Base-by-base conservation (phyloP, 1,140 invertebrate species). In the Lamellibrachia luymesi region DNA sequence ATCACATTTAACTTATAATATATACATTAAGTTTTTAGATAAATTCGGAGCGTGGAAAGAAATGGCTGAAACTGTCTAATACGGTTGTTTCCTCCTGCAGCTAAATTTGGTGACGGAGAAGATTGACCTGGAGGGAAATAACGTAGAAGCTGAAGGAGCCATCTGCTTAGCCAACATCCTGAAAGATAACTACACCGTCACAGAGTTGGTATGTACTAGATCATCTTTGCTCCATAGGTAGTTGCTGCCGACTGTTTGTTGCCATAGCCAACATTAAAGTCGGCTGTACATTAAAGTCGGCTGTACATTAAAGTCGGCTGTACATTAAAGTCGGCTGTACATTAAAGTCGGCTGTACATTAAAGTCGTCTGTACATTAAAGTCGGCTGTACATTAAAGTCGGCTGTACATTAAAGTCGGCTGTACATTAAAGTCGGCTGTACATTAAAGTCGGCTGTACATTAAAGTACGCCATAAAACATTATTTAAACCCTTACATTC, bases 121-220 rank as follows among this genome's bases (percentile, higher is more conserved):
- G 13, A 92, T 95, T 50, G 95, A 96, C 93, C 93, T 96, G 38
- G 95, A 95, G 92, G 95, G 95, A 2, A 96, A 96, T 93, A 95
- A 94, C 94, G 95, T 96, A 2, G 94, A 95, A 80, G 93, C 94
- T 4, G 94, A 94, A 51, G 95, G 95, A 25, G 94, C 94, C 90
- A 51, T 92, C 38, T 94, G 94, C 92, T n/a, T 96, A 52, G 93
- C 94, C 2, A 94, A 94, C 8, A 95, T 95, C 94, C 52, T 96
- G 38, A 94, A 91, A 51, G 95, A 95, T 52, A 95, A 95, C 93
- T 93, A 94, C n/a, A 95, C 94, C 80, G 93, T 96, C n/a, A 94
- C 95, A n/a, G 95, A 96, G 93, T 90, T 96, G 92, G 95, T 96
- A 94, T 94, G 95, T 91, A 51, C 64, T 38, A 38, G 38, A 38